Percentiles rank a stretch among this genome's conserved stretches.
phyloP scores from a whole-genome alignment of 2,113 vertebrate species.

The Paratilapia polleni region DNA sequence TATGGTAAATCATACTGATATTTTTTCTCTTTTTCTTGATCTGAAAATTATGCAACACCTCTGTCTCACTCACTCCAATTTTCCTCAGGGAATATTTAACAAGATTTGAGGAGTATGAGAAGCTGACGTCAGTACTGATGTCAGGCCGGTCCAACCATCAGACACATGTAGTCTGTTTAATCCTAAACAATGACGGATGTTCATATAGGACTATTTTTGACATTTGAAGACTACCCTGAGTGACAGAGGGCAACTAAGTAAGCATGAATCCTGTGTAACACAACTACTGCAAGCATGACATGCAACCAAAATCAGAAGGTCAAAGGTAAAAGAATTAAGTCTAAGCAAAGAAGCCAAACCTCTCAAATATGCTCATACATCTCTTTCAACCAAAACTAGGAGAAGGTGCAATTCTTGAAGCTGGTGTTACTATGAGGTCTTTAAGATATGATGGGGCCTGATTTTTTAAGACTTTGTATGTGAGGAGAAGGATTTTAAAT shows the following conservation, averaged over 20 bases:
- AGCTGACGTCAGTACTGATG: constrained; percentile 1
- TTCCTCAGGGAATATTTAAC: not conserved
- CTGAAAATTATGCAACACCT: constrained; percentile 11
- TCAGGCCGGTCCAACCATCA: not conserved
- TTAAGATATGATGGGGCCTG: too few relatives aligned
- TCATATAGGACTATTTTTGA: constrained; percentile 2
- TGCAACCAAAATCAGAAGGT: not conserved
- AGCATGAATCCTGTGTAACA: constrained; percentile 8
- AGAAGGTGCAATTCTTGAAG: too few relatives aligned
- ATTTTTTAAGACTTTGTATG: too few relatives aligned
- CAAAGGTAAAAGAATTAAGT: not conserved
- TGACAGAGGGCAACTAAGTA: not conserved
- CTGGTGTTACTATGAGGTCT: too few relatives aligned
- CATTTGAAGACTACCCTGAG: not conserved
- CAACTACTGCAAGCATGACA: not conserved
- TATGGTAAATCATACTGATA: constrained; percentile 13
- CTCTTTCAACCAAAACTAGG: too few relatives aligned
- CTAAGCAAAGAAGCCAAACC: too few relatives aligned
- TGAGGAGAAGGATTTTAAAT: too few relatives aligned
- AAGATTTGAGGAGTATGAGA: constrained; percentile 13
- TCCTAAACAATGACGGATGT: constrained; percentile 34
- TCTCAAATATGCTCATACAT: too few relatives aligned
- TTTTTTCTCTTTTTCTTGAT: constrained; percentile 18
- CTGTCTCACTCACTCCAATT: not conserved
- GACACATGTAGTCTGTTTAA: not conserved